Evolutionary conservation across 2,888 invertebrate genomes (phyloP).

Genomic region (Harmothoe impar): DNA sequence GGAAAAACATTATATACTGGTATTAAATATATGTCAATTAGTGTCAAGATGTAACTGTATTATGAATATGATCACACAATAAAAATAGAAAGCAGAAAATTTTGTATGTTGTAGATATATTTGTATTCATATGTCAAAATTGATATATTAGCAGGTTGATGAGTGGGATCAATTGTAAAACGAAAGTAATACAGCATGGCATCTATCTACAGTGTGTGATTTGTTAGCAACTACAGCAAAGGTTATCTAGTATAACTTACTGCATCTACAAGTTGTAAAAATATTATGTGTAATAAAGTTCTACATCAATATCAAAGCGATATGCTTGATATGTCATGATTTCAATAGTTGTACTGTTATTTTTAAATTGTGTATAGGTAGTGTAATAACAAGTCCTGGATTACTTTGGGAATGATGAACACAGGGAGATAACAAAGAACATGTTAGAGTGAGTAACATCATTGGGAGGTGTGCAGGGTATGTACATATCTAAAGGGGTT

Average conservation of each 20-base stretch:
- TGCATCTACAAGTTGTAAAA: background rate
- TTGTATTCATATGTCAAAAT: slow-evolving; percentile 28
- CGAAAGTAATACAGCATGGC: slow-evolving; percentile 6
- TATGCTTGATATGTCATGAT: background rate
- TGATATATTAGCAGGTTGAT: background rate
- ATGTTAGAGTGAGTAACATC: background rate
- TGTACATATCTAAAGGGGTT: background rate
- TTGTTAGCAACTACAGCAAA: background rate
- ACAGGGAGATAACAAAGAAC: slow-evolving; percentile 23
- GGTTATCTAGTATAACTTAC: slow-evolving; percentile 21
- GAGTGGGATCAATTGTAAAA: background rate
- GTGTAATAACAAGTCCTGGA: background rate
- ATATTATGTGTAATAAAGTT: background rate
- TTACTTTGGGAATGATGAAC: background rate
- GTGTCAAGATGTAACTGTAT: background rate
- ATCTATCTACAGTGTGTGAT: background rate
- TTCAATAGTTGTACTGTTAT: background rate
- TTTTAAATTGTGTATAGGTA: background rate
- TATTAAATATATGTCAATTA: slow-evolving; percentile 23
- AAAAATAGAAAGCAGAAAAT: background rate
- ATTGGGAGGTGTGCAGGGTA: background rate
- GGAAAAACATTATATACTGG: slow-evolving; percentile 4
- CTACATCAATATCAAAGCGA: background rate
- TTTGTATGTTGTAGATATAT: background rate
- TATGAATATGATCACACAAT: background rate